Evolutionary conservation across 1,140 invertebrate genomes (phyloP), one percentile per base, ranked within the genome.

Genomic region (Papilio polytes): DNA sequence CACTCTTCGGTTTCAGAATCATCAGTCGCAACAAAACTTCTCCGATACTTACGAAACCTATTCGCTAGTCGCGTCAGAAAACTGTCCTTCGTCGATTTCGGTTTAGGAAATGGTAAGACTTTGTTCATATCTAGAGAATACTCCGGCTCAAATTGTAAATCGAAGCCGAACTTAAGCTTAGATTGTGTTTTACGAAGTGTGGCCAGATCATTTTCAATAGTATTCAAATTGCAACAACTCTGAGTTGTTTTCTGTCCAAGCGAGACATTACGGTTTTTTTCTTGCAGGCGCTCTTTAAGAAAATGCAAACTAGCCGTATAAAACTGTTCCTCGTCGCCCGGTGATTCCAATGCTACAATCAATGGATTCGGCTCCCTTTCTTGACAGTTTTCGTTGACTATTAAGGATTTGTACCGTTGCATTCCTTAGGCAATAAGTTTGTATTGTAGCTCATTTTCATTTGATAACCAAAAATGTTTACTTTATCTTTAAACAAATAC

Each of bases 301-400:
- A 92, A 94, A 80, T 89, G 84, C n/a, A 92, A 82, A 81, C 92
- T 94, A 8, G 92, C 92, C 13, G 88, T 88, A 72, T 90, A 94
- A 82, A 94, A 91, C 63, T 89, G 77, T 44, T 90, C 83, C 72
- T 87, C 84, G 79, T 92, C 87, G 66, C 90, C 85, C 2, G 91
- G 86, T 78, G 88, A 87, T 36, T 78, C 59, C 44, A 91, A 76
- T 12, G 88, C 86, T 74, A 53, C 56, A 44, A 84, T 78, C 36
- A 85, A 48, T 44, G 81, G 20, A 56, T 80, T 74, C 73, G 48
- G 26, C 36, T 82, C 83, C 41, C 76, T 53, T n/a, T 82, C 59
- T 15, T 70, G 31, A 63, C 59, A 56, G 48, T 56, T 78, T 80
- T 20, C 73, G 22, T 59, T 63, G 36, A 26, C 2, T 74, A 51